Evolutionary conservation across 2,888 invertebrate species (phyloP), one percentile per base, ranked within the genome.

Genomic region (Tromatobia lineatoria): DNA sequence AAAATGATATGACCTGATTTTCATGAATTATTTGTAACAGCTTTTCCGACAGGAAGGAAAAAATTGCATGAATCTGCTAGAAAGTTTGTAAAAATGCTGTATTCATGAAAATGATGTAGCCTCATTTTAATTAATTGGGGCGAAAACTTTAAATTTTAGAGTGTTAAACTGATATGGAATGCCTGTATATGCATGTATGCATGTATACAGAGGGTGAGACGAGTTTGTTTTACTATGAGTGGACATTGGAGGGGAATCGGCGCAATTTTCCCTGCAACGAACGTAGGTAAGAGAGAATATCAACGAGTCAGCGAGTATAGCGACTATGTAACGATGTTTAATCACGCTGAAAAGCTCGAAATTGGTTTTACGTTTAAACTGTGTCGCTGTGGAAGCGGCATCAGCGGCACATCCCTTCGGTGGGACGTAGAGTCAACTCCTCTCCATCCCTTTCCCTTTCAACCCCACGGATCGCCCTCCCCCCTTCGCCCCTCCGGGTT

Each of bases 331-430:
- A 73, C 79, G 79, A 73, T 80, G 79, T 80, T 80, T 80, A 80
- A 80, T 80, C 79, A 80, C 66, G 66, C 66, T 80, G 79, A 80
- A 80, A 80, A 80, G 79, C 79, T 80, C 79, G 79, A 80, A 80
- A 80, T 80, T 80, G 79, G 73, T 80, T 80, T 80, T 67, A 73
- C 79, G 73, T 73, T 80, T 73, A 73, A 80, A 80, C 73, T 69
- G 77, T 47, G 66, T 73, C 52, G 47, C 45, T 78, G 71, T 54
- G 61, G 38, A 54, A 38, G 29, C 50, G 25, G 61, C 47, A 61
- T 29, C 29, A 29, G 29, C 29, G 29, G 29, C 29, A 29, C 29
- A 29, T 74, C 61, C 67, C 20, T 23, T 47, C 45, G 67, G 20
- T 42, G 42, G 18, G n/a, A 29, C 64, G 38, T 38, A 38, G 18